phyloP scores from a whole-genome alignment of 2,888 invertebrate genomes.

The Synergus umbraculus region DNA sequence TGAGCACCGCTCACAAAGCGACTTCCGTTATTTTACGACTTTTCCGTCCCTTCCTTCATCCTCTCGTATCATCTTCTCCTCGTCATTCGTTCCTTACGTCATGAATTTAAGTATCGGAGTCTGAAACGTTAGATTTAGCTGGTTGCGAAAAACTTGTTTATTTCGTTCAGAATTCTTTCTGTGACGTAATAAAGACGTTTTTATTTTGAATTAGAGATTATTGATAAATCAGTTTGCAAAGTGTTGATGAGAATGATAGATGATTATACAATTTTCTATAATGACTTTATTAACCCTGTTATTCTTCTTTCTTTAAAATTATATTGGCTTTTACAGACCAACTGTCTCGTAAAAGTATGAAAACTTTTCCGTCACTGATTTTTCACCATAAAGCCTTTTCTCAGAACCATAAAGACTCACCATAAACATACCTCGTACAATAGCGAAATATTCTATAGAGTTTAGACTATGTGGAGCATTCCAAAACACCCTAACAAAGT shows the following conservation, averaged over 20 bases:
- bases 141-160: slow-evolving; percentile 20
- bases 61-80: slow-evolving; percentile 51
- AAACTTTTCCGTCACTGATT: not conserved
- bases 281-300: too few relatives aligned
- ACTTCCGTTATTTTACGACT: slow-evolving; percentile 60
- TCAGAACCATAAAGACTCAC: slow-evolving; percentile 2
- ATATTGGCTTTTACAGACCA: not conserved
- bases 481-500: slow-evolving; percentile 1
- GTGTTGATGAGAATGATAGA: too few relatives aligned
- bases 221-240: too few relatives aligned
- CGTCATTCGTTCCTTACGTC: slow-evolving; percentile 17
- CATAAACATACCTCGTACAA: not conserved
- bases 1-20: slow-evolving; percentile 47
- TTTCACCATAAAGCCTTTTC: not conserved
- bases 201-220: not conserved
- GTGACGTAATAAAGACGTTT: not conserved
- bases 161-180: not conserved
- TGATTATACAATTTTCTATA: too few relatives aligned
- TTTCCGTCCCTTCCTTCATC: slow-evolving; percentile 52
- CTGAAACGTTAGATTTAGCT: slow-evolving; percentile 14
- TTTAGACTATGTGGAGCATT: not conserved
- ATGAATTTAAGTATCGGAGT: slow-evolving; percentile 27
- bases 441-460: slow-evolving; percentile 18
- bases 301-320: not conserved
- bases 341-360: too few relatives aligned